Conservation (phyloP, 2,113 vertebrate species). For the Pantherophis guttatus region DNA sequence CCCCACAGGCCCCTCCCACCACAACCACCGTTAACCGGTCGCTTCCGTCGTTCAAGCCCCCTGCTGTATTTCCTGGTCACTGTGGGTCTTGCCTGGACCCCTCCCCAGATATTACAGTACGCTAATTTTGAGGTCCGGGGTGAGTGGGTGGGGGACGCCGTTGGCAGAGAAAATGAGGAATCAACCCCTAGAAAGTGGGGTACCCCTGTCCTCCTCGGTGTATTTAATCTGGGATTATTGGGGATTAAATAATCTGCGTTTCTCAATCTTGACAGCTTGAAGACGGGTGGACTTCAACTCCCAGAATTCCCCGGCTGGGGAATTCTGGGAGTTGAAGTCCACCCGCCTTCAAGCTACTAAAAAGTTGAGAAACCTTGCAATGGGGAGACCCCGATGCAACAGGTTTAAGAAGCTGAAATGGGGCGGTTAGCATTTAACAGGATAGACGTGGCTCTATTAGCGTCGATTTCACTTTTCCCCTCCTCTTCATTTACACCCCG, state of each 20-base stretch:
- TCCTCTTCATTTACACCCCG: not conserved
- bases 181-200: not conserved
- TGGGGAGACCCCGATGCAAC: not conserved
- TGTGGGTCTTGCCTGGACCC: rapidly evolving
- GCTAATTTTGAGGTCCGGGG: not conserved
- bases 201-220: not conserved
- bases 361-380: not conserved
- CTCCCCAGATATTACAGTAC: not conserved
- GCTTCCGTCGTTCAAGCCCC: not conserved
- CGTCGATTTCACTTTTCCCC: rapidly evolving
- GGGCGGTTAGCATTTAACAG: not conserved
- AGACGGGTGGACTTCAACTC: not conserved
- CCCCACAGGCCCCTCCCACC: not conserved
- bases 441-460: not conserved
- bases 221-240: not conserved
- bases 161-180: not conserved
- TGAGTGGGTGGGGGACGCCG: not conserved
- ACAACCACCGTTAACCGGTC: not conserved
- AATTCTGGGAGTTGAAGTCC: not conserved
- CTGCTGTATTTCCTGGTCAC: rapidly evolving
- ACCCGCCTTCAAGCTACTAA: not conserved
- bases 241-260: not conserved
- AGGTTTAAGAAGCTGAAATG: not conserved
- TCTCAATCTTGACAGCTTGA: not conserved
- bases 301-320: not conserved